Percentiles rank a stretch among this genome's conserved stretches.
phyloP scores from a whole-genome alignment of 2,888 invertebrate species.

The Drosophila demipolita region DNA sequence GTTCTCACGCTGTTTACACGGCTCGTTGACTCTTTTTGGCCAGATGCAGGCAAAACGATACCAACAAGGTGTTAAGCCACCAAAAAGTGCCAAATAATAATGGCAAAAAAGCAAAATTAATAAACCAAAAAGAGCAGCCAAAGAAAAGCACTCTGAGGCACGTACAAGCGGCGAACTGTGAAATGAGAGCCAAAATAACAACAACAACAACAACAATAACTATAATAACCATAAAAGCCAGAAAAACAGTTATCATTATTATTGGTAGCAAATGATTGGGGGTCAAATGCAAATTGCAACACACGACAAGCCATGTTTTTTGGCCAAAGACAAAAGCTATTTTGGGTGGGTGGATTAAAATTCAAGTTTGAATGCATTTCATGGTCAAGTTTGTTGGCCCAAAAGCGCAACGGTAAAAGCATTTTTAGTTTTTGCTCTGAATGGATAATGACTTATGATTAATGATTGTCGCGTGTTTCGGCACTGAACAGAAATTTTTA shows the following conservation, averaged over 20 bases:
- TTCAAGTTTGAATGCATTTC: constrained; percentile 43
- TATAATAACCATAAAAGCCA: neutral
- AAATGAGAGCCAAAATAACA: constrained; percentile 49
- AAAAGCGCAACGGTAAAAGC: constrained; percentile 12
- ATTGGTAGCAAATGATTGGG: constrained; percentile 51
- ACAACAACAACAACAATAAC: constrained; percentile 7
- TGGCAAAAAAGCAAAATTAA: constrained; percentile 39
- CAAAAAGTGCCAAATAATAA: constrained; percentile 49
- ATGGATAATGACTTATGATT: constrained; percentile 61
- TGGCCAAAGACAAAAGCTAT: constrained; percentile 5
- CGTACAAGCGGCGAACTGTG: constrained; percentile 51
- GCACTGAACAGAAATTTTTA: constrained; percentile 39
- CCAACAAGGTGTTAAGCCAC: constrained; percentile 50
- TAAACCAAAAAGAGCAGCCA: constrained; percentile 13
- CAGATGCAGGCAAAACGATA: constrained; percentile 61
- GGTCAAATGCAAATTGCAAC: constrained; percentile 80
- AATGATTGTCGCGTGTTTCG: constrained; percentile 71
- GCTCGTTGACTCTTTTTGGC: constrained; percentile 68
- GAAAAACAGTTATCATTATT: constrained; percentile 31
- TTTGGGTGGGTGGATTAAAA: constrained; percentile 41
- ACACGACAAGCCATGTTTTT: constrained; percentile 27
- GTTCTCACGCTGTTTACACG: constrained; percentile 83
- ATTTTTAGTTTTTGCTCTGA: constrained; percentile 9
- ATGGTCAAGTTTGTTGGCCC: constrained; percentile 54
- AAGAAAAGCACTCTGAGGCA: constrained; percentile 47